Evolutionary conservation across 2,113 vertebrate genomes (phyloP).

Genomic region (Ceratotherium simum): DNA sequence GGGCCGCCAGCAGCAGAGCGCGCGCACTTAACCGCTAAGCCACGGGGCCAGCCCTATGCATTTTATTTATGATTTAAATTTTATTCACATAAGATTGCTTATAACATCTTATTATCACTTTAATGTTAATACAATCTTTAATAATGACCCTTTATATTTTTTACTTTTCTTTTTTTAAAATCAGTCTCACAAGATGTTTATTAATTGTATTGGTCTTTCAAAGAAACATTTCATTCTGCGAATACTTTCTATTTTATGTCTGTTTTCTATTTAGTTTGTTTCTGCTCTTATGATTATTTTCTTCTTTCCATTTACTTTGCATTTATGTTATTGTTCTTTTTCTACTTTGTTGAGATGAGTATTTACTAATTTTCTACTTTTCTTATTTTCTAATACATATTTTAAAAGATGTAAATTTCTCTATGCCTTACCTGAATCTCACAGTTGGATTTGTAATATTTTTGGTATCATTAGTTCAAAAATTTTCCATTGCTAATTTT

Average conservation of each 20-base stretch:
- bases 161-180: neutral
- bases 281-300: neutral
- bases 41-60: too few relatives aligned
- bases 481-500: neutral
- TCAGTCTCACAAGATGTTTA: neutral
- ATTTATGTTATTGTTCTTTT: neutral
- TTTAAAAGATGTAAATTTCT: neutral
- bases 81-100: neutral
- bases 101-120: neutral
- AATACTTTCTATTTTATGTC: neutral
- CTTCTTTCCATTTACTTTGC: neutral
- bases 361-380: neutral
- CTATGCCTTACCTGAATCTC: neutral
- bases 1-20: too few relatives aligned
- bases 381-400: neutral
- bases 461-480: neutral
- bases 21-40: too few relatives aligned
- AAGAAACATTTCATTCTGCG: neutral
- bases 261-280: neutral
- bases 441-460: neutral
- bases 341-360: neutral
- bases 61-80: neutral
- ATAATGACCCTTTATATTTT: neutral
- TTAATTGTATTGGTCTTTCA: neutral
- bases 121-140: neutral